Conservation (phyloP, 2,888 invertebrate species). For the Slavum lentiscoides region DNA sequence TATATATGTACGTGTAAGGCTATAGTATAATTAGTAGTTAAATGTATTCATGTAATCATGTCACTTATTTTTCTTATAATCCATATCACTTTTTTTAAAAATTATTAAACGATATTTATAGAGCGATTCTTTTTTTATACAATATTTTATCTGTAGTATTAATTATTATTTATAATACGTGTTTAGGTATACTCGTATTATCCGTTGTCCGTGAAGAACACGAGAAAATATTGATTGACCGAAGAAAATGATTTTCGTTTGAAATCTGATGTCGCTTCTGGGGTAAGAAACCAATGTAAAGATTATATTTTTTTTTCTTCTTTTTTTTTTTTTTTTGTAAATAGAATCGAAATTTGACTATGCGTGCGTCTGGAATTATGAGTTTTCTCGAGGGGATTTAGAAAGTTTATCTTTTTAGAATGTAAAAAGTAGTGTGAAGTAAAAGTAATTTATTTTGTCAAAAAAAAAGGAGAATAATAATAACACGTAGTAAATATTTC, state of each 20-base stretch:
- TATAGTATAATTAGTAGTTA: too few relatives aligned
- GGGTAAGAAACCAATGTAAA: background rate
- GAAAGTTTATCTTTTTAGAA: conserved; percentile 19
- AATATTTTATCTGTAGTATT: too few relatives aligned
- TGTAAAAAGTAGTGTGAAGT: conserved; percentile 28
- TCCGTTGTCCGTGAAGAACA: too few relatives aligned
- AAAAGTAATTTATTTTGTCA: conserved; percentile 24
- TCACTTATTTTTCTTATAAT: too few relatives aligned
- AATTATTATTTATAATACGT: too few relatives aligned
- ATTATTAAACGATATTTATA: too few relatives aligned
- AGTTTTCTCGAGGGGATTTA: conserved; percentile 25
- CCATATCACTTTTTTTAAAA: too few relatives aligned
- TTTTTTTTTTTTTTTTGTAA: too few relatives aligned
- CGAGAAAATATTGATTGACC: background rate
- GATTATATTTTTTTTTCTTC: background rate
- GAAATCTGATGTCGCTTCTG: background rate
- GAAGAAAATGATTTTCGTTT: background rate
- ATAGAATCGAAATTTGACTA: conserved; percentile 29
- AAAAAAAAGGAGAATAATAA: background rate
- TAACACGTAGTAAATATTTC: background rate
- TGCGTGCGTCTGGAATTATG: conserved; percentile 9
- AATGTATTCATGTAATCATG: too few relatives aligned
- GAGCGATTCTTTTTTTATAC: too few relatives aligned
- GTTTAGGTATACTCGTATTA: too few relatives aligned
- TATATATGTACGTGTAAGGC: too few relatives aligned